Conservation (phyloP, 2,113 vertebrate genomes). For the Amazona vittata region DNA sequence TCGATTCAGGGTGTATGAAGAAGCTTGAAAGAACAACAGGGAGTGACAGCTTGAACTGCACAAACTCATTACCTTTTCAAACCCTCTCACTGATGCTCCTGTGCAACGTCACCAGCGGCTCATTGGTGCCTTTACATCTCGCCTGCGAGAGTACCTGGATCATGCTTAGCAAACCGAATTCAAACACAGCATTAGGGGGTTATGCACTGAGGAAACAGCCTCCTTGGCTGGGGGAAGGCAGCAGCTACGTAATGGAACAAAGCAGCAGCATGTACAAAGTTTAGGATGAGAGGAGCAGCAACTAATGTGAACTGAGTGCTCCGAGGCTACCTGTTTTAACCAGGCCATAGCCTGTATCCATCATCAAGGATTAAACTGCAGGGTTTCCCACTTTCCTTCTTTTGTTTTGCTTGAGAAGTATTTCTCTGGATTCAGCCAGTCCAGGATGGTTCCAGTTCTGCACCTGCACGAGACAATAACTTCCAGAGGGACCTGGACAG, state of each 20-base stretch:
- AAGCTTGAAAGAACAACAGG: neutral
- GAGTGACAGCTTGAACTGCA: neutral
- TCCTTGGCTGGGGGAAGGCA: neutral
- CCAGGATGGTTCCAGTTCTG: rapidly evolving
- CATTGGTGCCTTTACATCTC: neutral
- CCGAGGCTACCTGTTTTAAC: neutral
- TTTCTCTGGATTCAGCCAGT: neutral
- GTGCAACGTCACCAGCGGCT: neutral
- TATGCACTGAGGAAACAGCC: neutral
- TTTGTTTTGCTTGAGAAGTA: neutral
- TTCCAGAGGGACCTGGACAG: neutral
- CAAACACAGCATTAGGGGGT: rapidly evolving
- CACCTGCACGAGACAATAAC: neutral
- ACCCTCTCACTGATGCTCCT: neutral
- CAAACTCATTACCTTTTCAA: neutral
- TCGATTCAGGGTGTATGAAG: neutral
- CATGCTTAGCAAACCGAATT: neutral
- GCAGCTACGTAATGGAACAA: neutral
- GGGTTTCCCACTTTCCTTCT: neutral
- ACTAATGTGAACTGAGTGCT: rapidly evolving
- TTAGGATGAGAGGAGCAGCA: neutral
- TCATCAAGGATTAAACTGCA: rapidly evolving
- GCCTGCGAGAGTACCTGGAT: neutral
- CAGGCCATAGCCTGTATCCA: rapidly evolving
- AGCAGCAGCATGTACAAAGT: rapidly evolving